Conservation (phyloP, 2,888 invertebrate species). For the Eupithecia inturbata region DNA sequence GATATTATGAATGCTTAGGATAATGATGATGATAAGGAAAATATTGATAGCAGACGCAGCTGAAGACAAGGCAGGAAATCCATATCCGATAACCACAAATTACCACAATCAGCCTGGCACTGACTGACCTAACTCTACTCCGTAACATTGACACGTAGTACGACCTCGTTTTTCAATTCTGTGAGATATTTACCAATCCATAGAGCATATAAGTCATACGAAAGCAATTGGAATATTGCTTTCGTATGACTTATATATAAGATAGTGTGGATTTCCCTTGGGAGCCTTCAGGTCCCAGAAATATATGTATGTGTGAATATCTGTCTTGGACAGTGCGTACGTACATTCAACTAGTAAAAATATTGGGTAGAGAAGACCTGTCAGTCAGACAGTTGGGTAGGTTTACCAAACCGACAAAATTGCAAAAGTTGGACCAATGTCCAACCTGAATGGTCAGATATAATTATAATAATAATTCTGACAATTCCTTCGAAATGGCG, state of each 20-base stretch:
- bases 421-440: background rate
- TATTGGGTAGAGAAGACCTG: background rate
- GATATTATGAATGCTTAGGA: background rate
- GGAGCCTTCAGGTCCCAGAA: constrained; percentile 13
- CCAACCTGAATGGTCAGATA: background rate
- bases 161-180: constrained; percentile 10
- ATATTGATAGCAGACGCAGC: background rate
- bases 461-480: too few relatives aligned
- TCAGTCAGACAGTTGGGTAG: too few relatives aligned
- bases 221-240: too few relatives aligned
- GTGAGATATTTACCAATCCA: constrained; percentile 21
- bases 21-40: background rate
- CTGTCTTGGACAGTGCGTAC: constrained; percentile 12
- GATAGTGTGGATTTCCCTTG: constrained; percentile 29
- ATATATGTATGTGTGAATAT: constrained; percentile 18
- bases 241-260: too few relatives aligned
- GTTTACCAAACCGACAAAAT: background rate
- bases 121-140: background rate
- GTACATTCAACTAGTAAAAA: constrained; percentile 21
- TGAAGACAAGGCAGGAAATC: background rate
- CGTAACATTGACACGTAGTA: constrained; percentile 10
- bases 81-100: background rate
- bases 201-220: constrained; percentile 25
- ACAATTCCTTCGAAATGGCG: background rate
- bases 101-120: background rate